These are phyloP conservation scores for Pseudomyrmex flavicornis DNA, from an alignment of 1,140 invertebrate genomes.

Conservation along the genomic window DNA sequence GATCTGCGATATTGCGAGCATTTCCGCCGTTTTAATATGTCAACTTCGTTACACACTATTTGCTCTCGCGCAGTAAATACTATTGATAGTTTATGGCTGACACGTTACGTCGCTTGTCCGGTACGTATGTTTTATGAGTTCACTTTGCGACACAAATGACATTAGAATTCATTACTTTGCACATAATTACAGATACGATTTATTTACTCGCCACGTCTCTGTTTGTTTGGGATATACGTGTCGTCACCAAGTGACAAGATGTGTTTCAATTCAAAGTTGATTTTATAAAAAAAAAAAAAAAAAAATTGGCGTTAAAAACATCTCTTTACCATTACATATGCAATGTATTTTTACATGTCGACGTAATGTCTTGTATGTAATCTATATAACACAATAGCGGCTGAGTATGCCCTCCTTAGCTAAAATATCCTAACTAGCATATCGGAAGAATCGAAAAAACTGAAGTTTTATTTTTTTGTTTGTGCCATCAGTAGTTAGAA, in stretches of 20 bases:
- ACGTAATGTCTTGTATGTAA: neutral
- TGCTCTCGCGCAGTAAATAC: constrained; percentile 17
- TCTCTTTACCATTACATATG: too few relatives aligned
- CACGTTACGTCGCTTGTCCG: constrained; percentile 13
- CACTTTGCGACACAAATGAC: constrained; percentile 60
- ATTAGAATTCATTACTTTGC: constrained; percentile 66
- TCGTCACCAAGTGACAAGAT: constrained; percentile 30
- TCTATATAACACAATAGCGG: neutral
- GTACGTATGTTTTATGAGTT: constrained; percentile 57
- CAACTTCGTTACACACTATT: constrained; percentile 12
- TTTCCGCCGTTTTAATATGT: constrained; percentile 61
- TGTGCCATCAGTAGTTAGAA: too few relatives aligned
- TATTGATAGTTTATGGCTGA: constrained; percentile 34
- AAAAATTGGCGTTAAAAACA: too few relatives aligned
- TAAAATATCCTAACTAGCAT: too few relatives aligned
- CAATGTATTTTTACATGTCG: neutral
- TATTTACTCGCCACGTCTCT: constrained; percentile 30
- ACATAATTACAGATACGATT: constrained; percentile 64
- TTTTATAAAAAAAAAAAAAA: too few relatives aligned
- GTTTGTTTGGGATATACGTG: neutral
- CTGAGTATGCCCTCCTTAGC: too few relatives aligned
- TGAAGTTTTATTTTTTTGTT: too few relatives aligned
- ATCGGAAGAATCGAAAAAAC: too few relatives aligned
- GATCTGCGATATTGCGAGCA: constrained; percentile 1
- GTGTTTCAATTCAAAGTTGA: neutral